phyloP scores from a whole-genome alignment of 2,113 vertebrate species.

The Apistogramma diplotaenia region DNA sequence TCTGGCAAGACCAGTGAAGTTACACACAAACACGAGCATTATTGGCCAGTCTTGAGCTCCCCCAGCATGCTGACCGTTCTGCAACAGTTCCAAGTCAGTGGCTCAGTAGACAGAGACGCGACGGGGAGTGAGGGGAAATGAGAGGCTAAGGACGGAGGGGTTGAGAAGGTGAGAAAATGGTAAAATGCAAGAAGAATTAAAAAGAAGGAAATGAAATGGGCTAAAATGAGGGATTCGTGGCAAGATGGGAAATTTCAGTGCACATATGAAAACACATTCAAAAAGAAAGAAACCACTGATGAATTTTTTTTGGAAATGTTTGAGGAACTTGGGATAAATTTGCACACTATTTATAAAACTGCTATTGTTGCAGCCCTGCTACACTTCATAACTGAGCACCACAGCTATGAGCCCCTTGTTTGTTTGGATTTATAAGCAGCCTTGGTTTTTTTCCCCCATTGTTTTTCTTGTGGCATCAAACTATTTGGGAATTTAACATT shows the following conservation, averaged over 20 bases:
- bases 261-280: neutral
- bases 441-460: neutral
- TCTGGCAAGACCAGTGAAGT: constrained; percentile 30
- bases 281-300: neutral
- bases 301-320: neutral
- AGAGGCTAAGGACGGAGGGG: constrained; percentile 14
- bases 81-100: constrained; percentile 17
- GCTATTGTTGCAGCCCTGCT: neutral
- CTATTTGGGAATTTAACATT: neutral
- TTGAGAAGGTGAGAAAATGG: neutral
- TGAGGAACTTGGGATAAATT: neutral
- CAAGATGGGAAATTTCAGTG: neutral
- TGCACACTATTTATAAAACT: neutral
- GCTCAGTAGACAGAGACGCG: constrained; percentile 9
- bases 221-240: neutral
- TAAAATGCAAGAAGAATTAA: neutral
- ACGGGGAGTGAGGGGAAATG: neutral
- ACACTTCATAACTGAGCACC: neutral
- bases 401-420: neutral
- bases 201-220: neutral
- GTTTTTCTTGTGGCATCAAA: neutral
- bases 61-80: constrained; percentile 28
- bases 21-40: constrained; percentile 1
- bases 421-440: neutral
- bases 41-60: constrained; percentile 23